phyloP scores from a whole-genome alignment of 2,888 invertebrate genomes.

The Malacosoma neustria region DNA sequence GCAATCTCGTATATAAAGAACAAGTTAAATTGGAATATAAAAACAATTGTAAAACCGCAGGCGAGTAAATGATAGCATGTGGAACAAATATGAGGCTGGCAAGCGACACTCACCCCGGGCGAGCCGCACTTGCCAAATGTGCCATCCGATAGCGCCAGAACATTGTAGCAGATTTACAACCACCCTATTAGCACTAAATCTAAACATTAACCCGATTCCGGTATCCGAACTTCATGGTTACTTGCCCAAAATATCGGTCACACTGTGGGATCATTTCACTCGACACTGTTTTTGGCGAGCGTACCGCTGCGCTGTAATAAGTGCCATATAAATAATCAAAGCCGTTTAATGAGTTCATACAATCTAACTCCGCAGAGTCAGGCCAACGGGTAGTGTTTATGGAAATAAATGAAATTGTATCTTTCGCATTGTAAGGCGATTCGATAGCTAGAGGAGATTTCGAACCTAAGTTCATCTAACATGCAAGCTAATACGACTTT shows the following conservation, averaged over 20 bases:
- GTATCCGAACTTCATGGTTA: slow-evolving; percentile 62
- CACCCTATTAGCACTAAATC: slow-evolving; percentile 73
- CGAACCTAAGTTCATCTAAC: too few relatives aligned
- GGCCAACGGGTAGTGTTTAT: too few relatives aligned
- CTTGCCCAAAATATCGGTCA: slow-evolving; percentile 53
- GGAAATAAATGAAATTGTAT: slow-evolving; percentile 19
- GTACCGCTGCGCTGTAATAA: slow-evolving; percentile 9
- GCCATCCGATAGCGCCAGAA: slow-evolving; percentile 69
- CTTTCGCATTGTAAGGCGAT: too few relatives aligned
- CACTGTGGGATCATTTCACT: slow-evolving; percentile 38
- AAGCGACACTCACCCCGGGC: slow-evolving; percentile 41
- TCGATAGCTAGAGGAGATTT: too few relatives aligned
- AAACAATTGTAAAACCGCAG: slow-evolving; percentile 57
- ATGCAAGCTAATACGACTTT: too few relatives aligned
- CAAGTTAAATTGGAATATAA: slow-evolving; percentile 26
- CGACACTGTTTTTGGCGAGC: slow-evolving; percentile 31
- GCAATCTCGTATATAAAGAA: slow-evolving; percentile 9
- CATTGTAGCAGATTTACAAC: slow-evolving; percentile 68
- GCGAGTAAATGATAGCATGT: slow-evolving; percentile 36
- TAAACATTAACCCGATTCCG: slow-evolving; percentile 72
- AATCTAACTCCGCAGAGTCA: too few relatives aligned
- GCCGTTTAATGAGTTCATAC: too few relatives aligned
- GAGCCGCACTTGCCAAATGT: slow-evolving; percentile 61
- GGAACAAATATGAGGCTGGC: slow-evolving; percentile 58
- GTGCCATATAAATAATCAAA: too few relatives aligned